Base-by-base conservation (phyloP, 2,888 invertebrate species). In the Lithophane ornitopus region DNA sequence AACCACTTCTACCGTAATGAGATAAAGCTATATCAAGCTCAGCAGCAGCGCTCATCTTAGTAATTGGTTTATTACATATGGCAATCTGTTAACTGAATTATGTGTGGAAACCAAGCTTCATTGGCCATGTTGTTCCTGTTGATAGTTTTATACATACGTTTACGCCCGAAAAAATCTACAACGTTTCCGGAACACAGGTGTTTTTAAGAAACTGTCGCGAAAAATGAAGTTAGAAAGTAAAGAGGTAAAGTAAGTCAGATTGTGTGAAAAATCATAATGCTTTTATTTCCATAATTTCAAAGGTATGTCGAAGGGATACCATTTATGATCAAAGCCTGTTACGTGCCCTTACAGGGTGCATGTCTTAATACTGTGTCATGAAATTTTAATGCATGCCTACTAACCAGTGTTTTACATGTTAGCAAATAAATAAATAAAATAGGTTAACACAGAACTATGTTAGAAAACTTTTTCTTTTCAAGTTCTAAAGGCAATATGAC, bases 11-110 rank as follows among this genome's bases (percentile, higher is more conserved):
- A 77, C 74, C 54, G 70, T 86, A 85, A 89, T 81, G 75, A 86
- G 82, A 83, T 88, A 81, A 86, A 87, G 88, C 71, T 54, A 66
- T 71, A 78, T 49, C 76, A 79, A 77, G 72, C 73, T 73, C 82
- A 75, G 74, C 78, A 46, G 46, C 19, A 46, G 22, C 49, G 76
- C 81, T 87, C 85, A 85, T 87, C 80, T 74, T 44, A 70, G 63
- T 90, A 89, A 90, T 88, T 82, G 83, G 73, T 85, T 87, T 87
- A 87, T 89, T 80, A 85, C 80, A 84, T 81, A 78, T 78, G 58
- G 78, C 79, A 82, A 81, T 77, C 65, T 81, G 72, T 77, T 80
- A 79, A 81, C 82, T 41, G 72, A 74, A 59, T 59, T 49, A 63
- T 74, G 39, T 59, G 41, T 26, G 16, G 34, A 41, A 59, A 41